Conservation (phyloP, 2,888 invertebrate species). For the Drosophila maculinotata region DNA sequence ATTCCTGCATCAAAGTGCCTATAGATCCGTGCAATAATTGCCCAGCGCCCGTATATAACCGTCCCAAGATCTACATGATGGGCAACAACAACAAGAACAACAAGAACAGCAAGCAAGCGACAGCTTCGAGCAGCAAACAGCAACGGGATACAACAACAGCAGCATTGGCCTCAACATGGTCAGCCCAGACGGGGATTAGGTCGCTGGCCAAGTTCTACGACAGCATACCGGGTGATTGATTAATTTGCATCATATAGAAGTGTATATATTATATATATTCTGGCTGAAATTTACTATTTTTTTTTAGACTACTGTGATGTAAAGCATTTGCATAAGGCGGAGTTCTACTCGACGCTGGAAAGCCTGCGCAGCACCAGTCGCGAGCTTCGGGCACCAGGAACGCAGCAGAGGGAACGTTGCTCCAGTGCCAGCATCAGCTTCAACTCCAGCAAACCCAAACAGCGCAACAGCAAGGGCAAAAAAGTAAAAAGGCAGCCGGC, state of each 20-base stretch:
- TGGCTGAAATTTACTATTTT: too few relatives aligned
- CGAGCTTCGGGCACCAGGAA: constrained; percentile 62
- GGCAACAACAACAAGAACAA: constrained; percentile 58
- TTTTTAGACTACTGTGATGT: constrained; percentile 89
- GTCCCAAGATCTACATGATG: constrained; percentile 84
- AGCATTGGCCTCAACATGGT: constrained; percentile 46
- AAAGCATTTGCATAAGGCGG: constrained; percentile 90
- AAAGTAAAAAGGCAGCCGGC: constrained; percentile 53
- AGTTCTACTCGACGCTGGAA: constrained; percentile 90
- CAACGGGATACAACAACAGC: constrained; percentile 21
- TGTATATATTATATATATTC: too few relatives aligned
- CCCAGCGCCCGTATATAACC: constrained; percentile 90
- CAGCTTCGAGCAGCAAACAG: constrained; percentile 9
- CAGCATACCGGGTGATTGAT: constrained; percentile 90
- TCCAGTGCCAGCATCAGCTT: constrained; percentile 43
- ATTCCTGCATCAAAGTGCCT: constrained; percentile 90
- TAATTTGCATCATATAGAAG: too few relatives aligned
- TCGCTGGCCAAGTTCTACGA: constrained; percentile 90
- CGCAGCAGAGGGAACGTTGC: constrained; percentile 44
- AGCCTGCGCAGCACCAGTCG: constrained; percentile 82
- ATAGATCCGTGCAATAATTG: constrained; percentile 90
- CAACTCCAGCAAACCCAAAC: constrained; percentile 52
- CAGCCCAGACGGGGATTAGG: constrained; percentile 85
- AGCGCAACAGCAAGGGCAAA: constrained; percentile 44
- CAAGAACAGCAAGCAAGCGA: too few relatives aligned